These are phyloP conservation scores for Struthio camelus DNA, from an alignment of 2,113 vertebrate genomes.

Conservation along the genomic window DNA sequence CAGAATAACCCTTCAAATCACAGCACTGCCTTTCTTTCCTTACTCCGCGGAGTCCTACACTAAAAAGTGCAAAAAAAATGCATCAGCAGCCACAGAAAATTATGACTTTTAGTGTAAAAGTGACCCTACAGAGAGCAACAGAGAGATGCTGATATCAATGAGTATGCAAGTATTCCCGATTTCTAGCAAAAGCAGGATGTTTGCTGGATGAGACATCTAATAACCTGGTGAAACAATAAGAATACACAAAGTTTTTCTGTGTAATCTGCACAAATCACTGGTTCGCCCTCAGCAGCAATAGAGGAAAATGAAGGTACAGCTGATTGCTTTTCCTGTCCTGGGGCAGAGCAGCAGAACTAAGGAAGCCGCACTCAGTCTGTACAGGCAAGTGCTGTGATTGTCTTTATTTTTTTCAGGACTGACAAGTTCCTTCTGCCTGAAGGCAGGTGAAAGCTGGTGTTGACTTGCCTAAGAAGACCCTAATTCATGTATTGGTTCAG, in stretches of 20 bases:
- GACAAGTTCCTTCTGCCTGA: neutral
- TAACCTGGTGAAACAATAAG: neutral
- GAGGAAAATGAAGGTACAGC: neutral
- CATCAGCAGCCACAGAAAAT: neutral
- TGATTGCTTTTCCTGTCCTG: neutral
- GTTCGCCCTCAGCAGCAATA: rapidly evolving
- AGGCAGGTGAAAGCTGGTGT: neutral
- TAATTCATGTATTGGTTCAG: neutral
- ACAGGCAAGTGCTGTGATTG: neutral
- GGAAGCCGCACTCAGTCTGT: rapidly evolving
- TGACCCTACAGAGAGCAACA: neutral
- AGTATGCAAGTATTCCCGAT: neutral
- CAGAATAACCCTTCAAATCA: neutral
- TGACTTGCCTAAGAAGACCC: neutral
- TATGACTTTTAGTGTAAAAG: neutral
- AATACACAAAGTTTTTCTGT: rapidly evolving
- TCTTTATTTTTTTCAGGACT: neutral
- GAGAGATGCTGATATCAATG: neutral
- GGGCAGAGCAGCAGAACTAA: neutral
- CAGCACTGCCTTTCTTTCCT: neutral
- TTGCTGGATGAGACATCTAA: neutral
- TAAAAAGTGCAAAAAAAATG: neutral
- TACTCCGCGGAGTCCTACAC: rapidly evolving
- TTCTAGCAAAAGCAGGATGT: neutral
- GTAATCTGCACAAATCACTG: rapidly evolving